phyloP scores from a whole-genome alignment of 1,140 invertebrate species.

The Aphelinus atriplicis region DNA sequence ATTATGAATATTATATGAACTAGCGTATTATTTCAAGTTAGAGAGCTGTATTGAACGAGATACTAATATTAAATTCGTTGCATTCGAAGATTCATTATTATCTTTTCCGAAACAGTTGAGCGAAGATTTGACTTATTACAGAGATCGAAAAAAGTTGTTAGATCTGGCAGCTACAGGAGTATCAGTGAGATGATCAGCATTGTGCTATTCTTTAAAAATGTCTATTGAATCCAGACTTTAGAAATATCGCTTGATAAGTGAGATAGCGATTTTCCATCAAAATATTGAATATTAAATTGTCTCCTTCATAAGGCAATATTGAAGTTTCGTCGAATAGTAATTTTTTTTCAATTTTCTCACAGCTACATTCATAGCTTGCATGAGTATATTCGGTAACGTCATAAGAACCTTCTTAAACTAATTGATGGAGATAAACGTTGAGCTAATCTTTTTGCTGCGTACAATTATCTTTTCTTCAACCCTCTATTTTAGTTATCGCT shows the following conservation, averaged over 20 bases:
- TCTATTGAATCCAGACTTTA: background rate
- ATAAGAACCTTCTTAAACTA: slow-evolving; percentile 47
- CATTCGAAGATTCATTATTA: slow-evolving; percentile 36
- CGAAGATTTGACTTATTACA: no score
- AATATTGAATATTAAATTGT: no score
- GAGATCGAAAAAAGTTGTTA: no score
- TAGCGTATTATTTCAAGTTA: slow-evolving; percentile 1
- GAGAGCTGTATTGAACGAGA: slow-evolving; percentile 41
- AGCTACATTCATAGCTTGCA: slow-evolving; percentile 53
- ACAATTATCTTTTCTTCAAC: slow-evolving; percentile 11
- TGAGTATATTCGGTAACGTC: slow-evolving; percentile 59
- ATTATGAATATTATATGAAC: no score
- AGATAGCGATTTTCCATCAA: slow-evolving; percentile 1
- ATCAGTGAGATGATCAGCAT: no score
- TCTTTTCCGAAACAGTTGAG: no score
- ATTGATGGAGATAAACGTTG: slow-evolving; percentile 50
- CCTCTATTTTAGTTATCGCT: slow-evolving; percentile 27
- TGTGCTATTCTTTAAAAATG: background rate
- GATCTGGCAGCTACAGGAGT: no score
- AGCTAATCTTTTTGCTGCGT: slow-evolving; percentile 37
- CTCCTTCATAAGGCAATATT: no score
- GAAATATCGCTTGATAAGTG: background rate
- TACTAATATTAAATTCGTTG: slow-evolving; percentile 51
- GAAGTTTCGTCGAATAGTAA: no score
- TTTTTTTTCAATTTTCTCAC: no score